phyloP scores from a whole-genome alignment of 1,140 invertebrate genomes.

The Lerema accius region DNA sequence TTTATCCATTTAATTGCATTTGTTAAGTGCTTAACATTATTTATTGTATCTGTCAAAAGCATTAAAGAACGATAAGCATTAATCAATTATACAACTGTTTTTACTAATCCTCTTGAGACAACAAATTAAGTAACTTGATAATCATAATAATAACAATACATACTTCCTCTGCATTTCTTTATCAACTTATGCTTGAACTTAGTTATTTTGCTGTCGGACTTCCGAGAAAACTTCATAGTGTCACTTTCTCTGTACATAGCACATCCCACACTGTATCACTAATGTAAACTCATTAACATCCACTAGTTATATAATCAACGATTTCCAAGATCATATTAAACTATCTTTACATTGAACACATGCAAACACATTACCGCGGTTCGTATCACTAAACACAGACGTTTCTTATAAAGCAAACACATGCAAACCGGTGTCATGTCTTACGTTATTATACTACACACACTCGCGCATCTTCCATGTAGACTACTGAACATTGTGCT shows the following conservation, averaged over 20 bases:
- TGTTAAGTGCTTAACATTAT: too few species aligned
- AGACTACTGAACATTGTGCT: conserved; percentile 6
- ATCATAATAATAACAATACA: conserved; percentile 47
- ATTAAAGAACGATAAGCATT: too few species aligned
- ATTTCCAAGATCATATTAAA: conserved; percentile 38
- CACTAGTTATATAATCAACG: conserved; percentile 34
- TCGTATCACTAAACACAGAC: conserved; percentile 48
- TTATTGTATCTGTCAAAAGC: too few species aligned
- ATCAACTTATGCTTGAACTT: conserved; percentile 73
- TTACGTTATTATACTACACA: conserved; percentile 29
- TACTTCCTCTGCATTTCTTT: conserved; percentile 68
- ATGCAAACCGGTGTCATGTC: conserved; percentile 20
- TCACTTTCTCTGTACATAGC: conserved; percentile 46
- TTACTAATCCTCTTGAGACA: neutral
- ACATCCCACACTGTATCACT: conserved; percentile 42
- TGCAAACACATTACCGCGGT: conserved; percentile 42
- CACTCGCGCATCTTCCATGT: conserved; percentile 12
- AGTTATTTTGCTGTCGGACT: conserved; percentile 63
- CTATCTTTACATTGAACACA: conserved; percentile 44
- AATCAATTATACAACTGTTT: too few species aligned
- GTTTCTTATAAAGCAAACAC: conserved; percentile 31
- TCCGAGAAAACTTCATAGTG: conserved; percentile 65
- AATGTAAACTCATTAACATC: conserved; percentile 34
- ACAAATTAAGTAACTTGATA: neutral
- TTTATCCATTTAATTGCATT: too few species aligned